Evolutionary conservation across 2,888 invertebrate genomes (phyloP).

Genomic region (Hirtodrosophila histrioides): DNA sequence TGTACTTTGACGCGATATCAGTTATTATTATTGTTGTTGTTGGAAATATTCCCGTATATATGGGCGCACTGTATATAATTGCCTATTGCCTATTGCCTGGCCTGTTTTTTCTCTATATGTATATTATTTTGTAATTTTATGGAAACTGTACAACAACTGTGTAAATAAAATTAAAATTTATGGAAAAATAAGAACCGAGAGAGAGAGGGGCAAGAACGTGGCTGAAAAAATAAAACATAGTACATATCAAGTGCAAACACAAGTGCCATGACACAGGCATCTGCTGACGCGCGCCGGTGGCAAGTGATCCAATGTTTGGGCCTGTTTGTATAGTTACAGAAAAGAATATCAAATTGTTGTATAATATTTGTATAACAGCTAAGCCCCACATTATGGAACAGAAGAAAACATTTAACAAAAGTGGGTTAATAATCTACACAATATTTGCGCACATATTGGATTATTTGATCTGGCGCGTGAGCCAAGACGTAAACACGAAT

Average conservation of each 20-base stretch:
- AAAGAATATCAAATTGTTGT: slow-evolving; percentile 54
- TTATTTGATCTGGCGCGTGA: slow-evolving; percentile 36
- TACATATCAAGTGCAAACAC: slow-evolving; percentile 67
- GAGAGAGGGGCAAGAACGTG: slow-evolving; percentile 38
- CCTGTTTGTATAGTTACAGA: slow-evolving; percentile 62
- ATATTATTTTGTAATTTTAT: slow-evolving; percentile 68
- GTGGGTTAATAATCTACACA: slow-evolving; percentile 58
- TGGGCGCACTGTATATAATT: slow-evolving; percentile 56
- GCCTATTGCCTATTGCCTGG: slow-evolving; percentile 24
- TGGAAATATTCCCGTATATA: slow-evolving; percentile 45
- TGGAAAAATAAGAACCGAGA: slow-evolving; percentile 21
- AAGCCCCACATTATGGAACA: background rate
- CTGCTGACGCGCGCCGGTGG: slow-evolving; percentile 49
- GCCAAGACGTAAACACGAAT: slow-evolving; percentile 18
- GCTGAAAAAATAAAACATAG: slow-evolving; percentile 60
- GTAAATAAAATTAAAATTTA: slow-evolving; percentile 69
- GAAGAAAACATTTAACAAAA: slow-evolving; percentile 29
- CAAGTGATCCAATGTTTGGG: slow-evolving; percentile 51
- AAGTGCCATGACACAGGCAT: slow-evolving; percentile 54
- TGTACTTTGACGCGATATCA: slow-evolving; percentile 76
- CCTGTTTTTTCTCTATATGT: slow-evolving; percentile 48
- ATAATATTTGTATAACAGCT: slow-evolving; percentile 51
- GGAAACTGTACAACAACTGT: slow-evolving; percentile 75
- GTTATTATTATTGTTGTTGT: slow-evolving; percentile 44
- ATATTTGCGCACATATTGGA: slow-evolving; percentile 51